phyloP scores from a whole-genome alignment of 2,797 vertebrate genomes.

The Cephalopachus bancanus region DNA sequence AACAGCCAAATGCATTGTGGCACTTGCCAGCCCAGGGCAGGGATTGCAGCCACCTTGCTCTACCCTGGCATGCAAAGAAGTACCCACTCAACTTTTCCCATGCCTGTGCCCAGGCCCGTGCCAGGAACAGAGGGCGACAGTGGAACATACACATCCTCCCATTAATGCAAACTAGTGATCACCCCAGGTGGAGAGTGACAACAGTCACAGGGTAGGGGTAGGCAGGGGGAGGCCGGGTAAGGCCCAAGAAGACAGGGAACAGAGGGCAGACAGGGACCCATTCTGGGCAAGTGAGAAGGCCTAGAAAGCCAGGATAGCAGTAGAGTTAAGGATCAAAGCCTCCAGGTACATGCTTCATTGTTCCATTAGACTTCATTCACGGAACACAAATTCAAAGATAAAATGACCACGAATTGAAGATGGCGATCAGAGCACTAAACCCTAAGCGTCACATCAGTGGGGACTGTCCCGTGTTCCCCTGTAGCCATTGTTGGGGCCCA shows the following conservation, averaged over 20 bases:
- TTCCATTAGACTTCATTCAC: neutral
- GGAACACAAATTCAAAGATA: conserved; percentile 3
- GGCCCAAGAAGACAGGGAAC: neutral
- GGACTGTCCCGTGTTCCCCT: neutral
- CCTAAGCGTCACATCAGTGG: neutral
- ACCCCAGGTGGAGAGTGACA: neutral
- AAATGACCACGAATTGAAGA: conserved; percentile 31
- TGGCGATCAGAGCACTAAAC: neutral
- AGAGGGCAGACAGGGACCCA: neutral
- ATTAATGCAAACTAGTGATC: neutral
- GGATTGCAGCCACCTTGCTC: neutral
- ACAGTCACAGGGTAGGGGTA: neutral
- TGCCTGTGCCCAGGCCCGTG: neutral
- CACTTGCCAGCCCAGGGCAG: neutral
- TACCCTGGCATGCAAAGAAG: neutral
- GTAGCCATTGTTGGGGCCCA: neutral
- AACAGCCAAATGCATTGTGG: neutral
- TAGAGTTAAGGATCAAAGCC: neutral
- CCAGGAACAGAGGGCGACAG: neutral
- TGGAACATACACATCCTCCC: neutral
- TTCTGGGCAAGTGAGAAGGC: neutral
- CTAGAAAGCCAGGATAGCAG: neutral
- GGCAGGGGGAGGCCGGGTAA: neutral
- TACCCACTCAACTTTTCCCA: neutral
- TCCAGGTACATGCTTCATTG: neutral